Evolutionary conservation across 2,797 vertebrate genomes (phyloP).

Genomic region (Hydrophis major): DNA sequence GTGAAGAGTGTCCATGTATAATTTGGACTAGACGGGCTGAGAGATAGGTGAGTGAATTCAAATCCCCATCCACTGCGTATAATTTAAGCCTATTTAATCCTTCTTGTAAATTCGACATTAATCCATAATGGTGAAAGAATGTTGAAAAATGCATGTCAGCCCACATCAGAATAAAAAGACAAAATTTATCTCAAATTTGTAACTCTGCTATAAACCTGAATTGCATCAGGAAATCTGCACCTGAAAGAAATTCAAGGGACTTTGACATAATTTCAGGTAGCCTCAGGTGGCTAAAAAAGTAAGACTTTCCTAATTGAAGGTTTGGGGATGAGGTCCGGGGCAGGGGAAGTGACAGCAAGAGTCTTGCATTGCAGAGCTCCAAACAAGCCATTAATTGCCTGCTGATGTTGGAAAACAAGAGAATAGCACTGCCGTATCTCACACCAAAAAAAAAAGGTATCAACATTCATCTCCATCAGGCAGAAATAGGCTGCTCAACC

Average conservation of each 20-base stretch:
- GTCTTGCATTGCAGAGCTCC: not conserved
- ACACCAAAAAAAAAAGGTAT: not conserved
- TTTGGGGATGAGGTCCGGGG: not conserved
- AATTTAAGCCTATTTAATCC: not conserved
- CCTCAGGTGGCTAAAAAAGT: not conserved
- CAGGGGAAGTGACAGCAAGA: slow-evolving; percentile 10
- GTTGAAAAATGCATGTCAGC: not conserved
- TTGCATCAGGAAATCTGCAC: not conserved
- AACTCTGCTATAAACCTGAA: not conserved
- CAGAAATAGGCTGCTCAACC: slow-evolving; percentile 46
- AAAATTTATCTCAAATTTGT: not conserved
- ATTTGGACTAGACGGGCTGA: not conserved
- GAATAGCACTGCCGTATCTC: slow-evolving; percentile 2
- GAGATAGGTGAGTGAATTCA: not conserved
- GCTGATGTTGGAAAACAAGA: not conserved
- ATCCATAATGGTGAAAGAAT: not conserved
- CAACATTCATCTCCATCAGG: slow-evolving; percentile 45
- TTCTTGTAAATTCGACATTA: not conserved
- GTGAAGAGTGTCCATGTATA: not conserved
- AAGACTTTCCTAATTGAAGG: accelerated
- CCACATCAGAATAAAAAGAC: not conserved
- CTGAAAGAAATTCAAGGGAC: not conserved
- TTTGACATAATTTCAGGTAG: not conserved
- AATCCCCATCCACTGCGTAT: not conserved
- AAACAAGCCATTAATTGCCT: slow-evolving; percentile 24